Evolutionary conservation across 23 tunicate genomes (phyloP).

Genomic region (Phallusia fumigata): DNA sequence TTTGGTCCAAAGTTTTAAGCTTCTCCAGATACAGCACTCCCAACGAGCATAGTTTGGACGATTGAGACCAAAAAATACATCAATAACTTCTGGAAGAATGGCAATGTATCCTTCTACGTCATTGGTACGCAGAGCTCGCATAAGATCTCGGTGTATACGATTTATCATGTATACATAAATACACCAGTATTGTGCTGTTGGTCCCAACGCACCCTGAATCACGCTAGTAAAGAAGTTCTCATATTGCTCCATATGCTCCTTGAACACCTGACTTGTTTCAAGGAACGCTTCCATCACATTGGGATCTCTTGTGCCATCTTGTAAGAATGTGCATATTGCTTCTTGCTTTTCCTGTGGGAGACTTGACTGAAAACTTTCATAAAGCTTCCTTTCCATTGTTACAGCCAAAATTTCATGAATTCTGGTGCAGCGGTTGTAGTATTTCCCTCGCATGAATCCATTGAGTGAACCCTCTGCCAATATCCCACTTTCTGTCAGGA

Average conservation of each 20-base stretch:
- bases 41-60: constrained; percentile 13
- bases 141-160: constrained; percentile 5
- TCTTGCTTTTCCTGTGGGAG: too few species aligned
- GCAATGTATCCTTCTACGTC: constrained; percentile 1
- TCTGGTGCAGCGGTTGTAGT: constrained; percentile 7
- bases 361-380: neutral
- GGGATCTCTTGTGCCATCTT: too few species aligned
- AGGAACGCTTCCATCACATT: too few species aligned
- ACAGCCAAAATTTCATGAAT: constrained; percentile 1
- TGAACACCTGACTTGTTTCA: too few species aligned
- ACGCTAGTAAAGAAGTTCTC: too few species aligned
- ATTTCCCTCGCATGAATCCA: neutral
- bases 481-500: neutral
- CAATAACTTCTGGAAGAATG: neutral
- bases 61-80: constrained; percentile 1
- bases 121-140: neutral
- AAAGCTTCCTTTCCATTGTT: neutral
- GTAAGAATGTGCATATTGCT: too few species aligned
- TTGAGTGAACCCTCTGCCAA: constrained; percentile 9
- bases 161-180: neutral
- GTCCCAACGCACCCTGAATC: neutral
- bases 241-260: too few species aligned
- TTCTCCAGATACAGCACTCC: neutral
- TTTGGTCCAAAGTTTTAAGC: constrained; percentile 7
- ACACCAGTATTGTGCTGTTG: constrained; percentile 11